phyloP scores from a whole-genome alignment of 2,888 invertebrate species.

The Drosophila multiciliata region DNA sequence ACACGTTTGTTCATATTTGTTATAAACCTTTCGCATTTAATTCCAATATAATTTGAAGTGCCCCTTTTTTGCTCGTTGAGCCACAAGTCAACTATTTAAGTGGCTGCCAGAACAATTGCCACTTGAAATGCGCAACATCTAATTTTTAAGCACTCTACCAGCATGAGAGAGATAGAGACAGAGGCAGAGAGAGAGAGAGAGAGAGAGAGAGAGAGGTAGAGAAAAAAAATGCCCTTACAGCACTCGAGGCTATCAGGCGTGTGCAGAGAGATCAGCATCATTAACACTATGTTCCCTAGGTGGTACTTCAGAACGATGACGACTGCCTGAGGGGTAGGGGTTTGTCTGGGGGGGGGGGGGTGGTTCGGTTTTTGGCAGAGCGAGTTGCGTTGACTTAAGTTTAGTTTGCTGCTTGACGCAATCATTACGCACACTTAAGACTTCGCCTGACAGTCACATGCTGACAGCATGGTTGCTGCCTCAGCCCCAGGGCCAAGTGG shows the following conservation, averaged over 20 bases:
- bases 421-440: conserved; percentile 76
- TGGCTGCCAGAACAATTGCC: conserved; percentile 55
- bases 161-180: not conserved
- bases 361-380: conserved; percentile 15
- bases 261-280: conserved; percentile 75
- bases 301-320: conserved; percentile 67
- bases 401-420: conserved; percentile 72
- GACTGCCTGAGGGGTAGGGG: conserved; percentile 7
- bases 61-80: not conserved
- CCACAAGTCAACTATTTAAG: not conserved
- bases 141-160: conserved; percentile 54
- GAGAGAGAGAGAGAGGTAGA: conserved; percentile 9
- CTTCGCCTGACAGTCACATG: conserved; percentile 57
- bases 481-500: conserved; percentile 22
- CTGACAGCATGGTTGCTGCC: conserved; percentile 50
- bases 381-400: conserved; percentile 40
- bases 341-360: not conserved
- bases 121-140: conserved; percentile 57
- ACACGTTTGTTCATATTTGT: not conserved
- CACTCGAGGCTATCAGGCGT: conserved; percentile 61
- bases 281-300: conserved; percentile 80
- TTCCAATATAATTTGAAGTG: not conserved
- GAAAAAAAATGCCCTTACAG: conserved; percentile 60
- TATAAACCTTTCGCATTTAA: not conserved
- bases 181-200: not conserved